Evolutionary conservation across 1,140 invertebrate genomes (phyloP), one percentile per base, ranked within the genome.

Genomic region (Dinoponera quadriceps): DNA sequence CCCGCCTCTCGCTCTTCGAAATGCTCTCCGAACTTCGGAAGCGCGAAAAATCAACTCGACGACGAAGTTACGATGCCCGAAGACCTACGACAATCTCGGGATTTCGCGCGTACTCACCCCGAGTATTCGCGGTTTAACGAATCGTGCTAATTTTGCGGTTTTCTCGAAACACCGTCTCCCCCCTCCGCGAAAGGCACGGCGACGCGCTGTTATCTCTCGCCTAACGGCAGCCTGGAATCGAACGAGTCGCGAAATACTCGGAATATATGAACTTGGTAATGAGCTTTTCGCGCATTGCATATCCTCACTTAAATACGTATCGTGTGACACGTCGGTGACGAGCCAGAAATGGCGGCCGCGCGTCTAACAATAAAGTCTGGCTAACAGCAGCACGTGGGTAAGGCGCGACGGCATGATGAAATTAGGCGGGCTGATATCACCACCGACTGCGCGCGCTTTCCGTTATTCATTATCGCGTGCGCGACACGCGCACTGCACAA

Each of bases 321-420:
- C 65, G 51, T 25, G 62, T 66, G 73, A 77, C 75, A 16, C 13
- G 22, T 49, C 51, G 63, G 22, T 48, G 44, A 68, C 22, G 16
- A 68, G 65, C 75, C 75, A 80, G 75, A 80, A 80, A 80, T 71
- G 75, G 75, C 38, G 65, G 65, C 13, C 27, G 49, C 62, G 20
- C 51, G 25, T 69, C 75, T 80, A 80, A 80, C 75, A 80, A 80
- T 80, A 80, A 80, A 38, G 20, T 33, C 33, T 77, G 74, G 74
- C 48, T n/a, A n/a, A n/a, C 22, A 20, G 51, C 65, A 69, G 44
- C 49, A 27, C n/a, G 22, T n/a, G 57, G 59, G 4, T 62, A n/a
- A 14, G 29, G n/a, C 29, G 51, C 54, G 16, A n/a, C 38, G 65
- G 38, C 9, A 71, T 80, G 75, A 80, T 71, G 75, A 80, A 80